Percentiles rank a stretch among this genome's conserved stretches.
phyloP scores from a whole-genome alignment of 2,113 vertebrate species.

The Pipra filicauda region DNA sequence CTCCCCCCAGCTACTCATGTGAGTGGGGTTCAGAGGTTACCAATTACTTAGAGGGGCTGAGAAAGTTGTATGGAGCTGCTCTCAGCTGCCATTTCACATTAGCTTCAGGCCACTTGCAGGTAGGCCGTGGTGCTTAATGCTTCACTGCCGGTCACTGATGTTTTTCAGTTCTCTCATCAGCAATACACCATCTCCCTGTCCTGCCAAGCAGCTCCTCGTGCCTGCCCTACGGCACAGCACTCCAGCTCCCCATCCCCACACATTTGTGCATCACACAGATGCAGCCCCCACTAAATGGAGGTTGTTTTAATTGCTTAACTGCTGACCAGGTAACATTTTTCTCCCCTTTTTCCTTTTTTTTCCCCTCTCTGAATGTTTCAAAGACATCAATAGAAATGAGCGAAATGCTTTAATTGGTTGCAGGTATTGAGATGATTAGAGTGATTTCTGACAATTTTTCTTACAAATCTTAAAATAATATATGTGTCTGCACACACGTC shows the following conservation, averaged over 20 bases:
- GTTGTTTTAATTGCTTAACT: neutral
- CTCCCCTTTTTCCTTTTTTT: neutral
- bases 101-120: slow-evolving; percentile 78
- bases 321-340: neutral
- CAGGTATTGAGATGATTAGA: neutral
- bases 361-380: neutral
- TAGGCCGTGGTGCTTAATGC: slow-evolving; percentile 61
- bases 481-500: neutral
- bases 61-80: slow-evolving; percentile 82
- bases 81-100: slow-evolving; percentile 84
- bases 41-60: slow-evolving; percentile 88
- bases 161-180: slow-evolving; percentile 28
- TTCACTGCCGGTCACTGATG: neutral
- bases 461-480: neutral
- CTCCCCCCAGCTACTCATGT: slow-evolving; percentile 69
- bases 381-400: neutral
- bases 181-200: neutral
- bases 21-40: slow-evolving; percentile 85
- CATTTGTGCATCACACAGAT: neutral
- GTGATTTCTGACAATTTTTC: neutral
- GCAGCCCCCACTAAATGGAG: rapidly evolving
- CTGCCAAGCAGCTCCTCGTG: rapidly evolving
- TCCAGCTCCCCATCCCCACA: neutral
- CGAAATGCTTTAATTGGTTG: neutral
- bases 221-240: neutral